These are phyloP conservation scores for Blastomussa wellsi DNA, from an alignment of 92 coral and sea anemone species.

Conservation along the genomic window DNA sequence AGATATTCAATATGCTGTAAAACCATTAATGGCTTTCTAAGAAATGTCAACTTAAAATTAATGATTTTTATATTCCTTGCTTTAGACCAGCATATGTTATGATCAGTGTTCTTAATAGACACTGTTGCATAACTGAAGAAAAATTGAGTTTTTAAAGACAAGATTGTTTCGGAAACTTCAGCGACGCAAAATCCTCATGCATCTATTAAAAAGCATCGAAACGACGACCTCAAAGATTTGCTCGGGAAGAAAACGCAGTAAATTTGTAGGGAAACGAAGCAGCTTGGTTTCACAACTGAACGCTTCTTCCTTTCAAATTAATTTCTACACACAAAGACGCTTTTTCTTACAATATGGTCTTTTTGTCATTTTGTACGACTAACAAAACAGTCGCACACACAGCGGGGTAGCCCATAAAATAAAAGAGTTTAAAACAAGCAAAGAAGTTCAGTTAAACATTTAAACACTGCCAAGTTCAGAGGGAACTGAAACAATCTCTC, in stretches of 20 bases:
- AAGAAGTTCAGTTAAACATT: background rate
- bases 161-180: background rate
- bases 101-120: background rate
- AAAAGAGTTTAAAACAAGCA: background rate
- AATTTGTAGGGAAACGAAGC: background rate
- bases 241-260: background rate
- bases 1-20: background rate
- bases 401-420: background rate
- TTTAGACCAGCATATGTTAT: background rate
- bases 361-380: background rate
- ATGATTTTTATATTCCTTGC: background rate
- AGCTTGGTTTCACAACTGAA: background rate
- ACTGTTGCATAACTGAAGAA: background rate
- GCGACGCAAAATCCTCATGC: background rate
- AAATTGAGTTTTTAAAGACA: background rate
- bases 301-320: background rate
- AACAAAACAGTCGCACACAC: background rate
- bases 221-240: too few species aligned
- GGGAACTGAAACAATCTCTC: background rate
- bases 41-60: conserved; percentile 3
- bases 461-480: background rate
- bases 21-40: background rate
- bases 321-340: background rate
- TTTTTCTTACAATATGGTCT: background rate
- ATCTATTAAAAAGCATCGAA: too few species aligned